phyloP scores from a whole-genome alignment of 2,113 vertebrate genomes.

The Athene cunicularia region DNA sequence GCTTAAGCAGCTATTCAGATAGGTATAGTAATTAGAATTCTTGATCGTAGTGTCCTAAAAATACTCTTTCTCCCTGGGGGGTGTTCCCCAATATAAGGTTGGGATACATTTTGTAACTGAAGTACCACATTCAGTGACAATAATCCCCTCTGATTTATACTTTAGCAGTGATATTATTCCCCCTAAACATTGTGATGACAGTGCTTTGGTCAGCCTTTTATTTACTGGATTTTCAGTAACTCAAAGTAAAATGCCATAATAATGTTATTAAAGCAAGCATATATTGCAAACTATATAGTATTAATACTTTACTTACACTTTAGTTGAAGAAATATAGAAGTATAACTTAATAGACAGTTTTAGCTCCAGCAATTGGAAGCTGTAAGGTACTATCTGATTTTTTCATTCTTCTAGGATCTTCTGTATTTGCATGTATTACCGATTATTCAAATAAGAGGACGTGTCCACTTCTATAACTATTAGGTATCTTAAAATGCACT shows the following conservation, averaged over 20 bases:
- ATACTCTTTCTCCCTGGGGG: neutral
- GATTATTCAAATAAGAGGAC: neutral
- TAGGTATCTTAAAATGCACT: neutral
- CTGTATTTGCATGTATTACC: neutral
- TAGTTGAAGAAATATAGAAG: neutral
- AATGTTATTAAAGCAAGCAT: neutral
- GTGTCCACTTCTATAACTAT: neutral
- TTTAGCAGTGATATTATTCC: neutral
- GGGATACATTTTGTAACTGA: neutral
- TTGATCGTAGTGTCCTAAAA: neutral
- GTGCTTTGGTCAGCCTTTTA: neutral
- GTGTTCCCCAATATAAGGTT: neutral
- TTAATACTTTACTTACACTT: neutral
- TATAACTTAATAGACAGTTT: neutral
- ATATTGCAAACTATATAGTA: neutral
- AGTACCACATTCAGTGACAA: neutral
- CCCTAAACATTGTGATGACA: neutral
- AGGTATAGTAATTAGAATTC: neutral
- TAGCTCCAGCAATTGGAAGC: neutral
- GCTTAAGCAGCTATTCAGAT: neutral
- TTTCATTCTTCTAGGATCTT: neutral
- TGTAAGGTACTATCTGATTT: neutral
- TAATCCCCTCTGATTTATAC: neutral
- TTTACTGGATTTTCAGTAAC: neutral
- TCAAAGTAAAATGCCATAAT: neutral